These are phyloP conservation scores for Anoplolepis gracilipes DNA, from an alignment of 1,140 invertebrate species.

Conservation along the genomic window DNA sequence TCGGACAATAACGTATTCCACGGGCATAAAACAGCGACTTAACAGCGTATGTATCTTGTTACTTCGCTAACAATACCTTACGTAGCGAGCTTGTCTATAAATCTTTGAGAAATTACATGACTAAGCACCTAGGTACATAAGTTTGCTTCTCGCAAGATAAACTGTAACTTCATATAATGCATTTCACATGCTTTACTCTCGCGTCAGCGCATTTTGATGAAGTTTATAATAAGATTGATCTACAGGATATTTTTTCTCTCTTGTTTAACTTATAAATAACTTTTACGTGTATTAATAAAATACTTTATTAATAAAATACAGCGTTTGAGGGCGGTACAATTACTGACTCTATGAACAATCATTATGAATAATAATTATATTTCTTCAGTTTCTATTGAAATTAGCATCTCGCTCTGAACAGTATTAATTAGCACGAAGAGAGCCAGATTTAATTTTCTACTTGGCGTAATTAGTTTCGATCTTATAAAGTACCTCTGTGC, in stretches of 20 bases:
- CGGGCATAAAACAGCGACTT: constrained; percentile 21
- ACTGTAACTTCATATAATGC: constrained; percentile 15
- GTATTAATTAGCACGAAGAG: constrained; percentile 65
- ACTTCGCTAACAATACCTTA: constrained; percentile 15
- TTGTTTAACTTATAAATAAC: background rate
- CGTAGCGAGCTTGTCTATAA: constrained; percentile 15
- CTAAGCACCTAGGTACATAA: constrained; percentile 50
- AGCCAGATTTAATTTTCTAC: constrained; percentile 67
- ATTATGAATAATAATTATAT: constrained; percentile 14
- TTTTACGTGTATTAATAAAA: background rate
- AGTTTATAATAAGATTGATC: constrained; percentile 19
- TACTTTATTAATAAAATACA: background rate
- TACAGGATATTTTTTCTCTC: background rate
- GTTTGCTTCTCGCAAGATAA: constrained; percentile 21
- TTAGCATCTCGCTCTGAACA: constrained; percentile 39
- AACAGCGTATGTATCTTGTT: constrained; percentile 61
- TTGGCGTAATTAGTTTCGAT: constrained; percentile 70
- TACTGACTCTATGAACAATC: background rate
- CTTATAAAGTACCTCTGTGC: constrained; percentile 27
- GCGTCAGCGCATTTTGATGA: constrained; percentile 49
- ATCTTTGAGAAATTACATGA: constrained; percentile 26
- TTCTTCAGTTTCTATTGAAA: constrained; percentile 63
- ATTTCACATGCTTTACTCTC: constrained; percentile 3
- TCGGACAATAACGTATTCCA: constrained; percentile 42
- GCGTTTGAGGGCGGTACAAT: too few relatives aligned